Evolutionary conservation across 2,888 invertebrate genomes (phyloP).

Genomic region (Stenodema calcarata): DNA sequence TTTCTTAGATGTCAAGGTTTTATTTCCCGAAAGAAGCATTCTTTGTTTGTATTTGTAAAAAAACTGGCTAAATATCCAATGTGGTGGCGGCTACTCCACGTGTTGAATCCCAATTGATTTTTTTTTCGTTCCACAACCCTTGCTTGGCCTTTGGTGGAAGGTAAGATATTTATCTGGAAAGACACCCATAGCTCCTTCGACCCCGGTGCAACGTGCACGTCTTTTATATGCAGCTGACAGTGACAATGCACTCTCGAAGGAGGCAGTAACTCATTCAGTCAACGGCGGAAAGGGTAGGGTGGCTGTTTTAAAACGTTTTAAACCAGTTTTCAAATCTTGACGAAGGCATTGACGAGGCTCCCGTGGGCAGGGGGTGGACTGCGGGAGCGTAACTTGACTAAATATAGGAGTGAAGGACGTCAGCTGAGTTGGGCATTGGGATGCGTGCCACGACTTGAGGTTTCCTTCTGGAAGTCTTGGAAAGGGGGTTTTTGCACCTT

Average conservation of each 20-base stretch:
- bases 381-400: conserved; percentile 51
- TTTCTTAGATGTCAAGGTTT: neutral
- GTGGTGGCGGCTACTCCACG: conserved; percentile 23
- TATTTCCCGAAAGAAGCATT: conserved; percentile 11
- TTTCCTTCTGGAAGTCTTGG: neutral
- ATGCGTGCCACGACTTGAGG: conserved; percentile 32
- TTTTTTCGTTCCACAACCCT: conserved; percentile 31
- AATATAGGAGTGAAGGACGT: conserved; percentile 53
- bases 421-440: conserved; percentile 36
- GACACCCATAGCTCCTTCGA: conserved; percentile 49
- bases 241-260: conserved; percentile 48
- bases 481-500: conserved; percentile 44
- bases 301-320: conserved; percentile 52
- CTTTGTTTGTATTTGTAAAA: neutral
- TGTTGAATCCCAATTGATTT: conserved; percentile 37
- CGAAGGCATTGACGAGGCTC: conserved; percentile 45
- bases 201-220: conserved; percentile 40
- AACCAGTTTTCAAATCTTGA: conserved; percentile 54
- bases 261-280: conserved; percentile 53
- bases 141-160: conserved; percentile 33
- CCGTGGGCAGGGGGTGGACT: neutral
- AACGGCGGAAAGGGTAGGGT: conserved; percentile 26
- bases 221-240: conserved; percentile 48
- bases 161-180: conserved; percentile 48
- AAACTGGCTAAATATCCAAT: conserved; percentile 42